Evolutionary conservation across 2,888 invertebrate genomes (phyloP).

Genomic region (Mamestra brassicae): DNA sequence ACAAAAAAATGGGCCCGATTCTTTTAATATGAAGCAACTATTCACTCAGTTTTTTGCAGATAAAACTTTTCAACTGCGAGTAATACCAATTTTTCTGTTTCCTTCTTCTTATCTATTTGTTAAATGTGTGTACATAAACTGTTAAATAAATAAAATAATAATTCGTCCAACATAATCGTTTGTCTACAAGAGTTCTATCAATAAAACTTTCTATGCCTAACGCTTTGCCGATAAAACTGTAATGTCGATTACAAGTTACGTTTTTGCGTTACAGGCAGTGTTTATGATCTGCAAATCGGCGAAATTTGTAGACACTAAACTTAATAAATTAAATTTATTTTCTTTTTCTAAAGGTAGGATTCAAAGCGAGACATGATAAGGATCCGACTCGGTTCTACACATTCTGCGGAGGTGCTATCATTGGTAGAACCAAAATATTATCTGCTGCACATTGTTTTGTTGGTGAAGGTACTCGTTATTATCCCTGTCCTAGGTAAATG

Average conservation of each 20-base stretch:
- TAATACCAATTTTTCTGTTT: not conserved
- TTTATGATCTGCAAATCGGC: not conserved
- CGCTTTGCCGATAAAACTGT: not conserved
- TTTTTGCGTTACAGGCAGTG: not conserved
- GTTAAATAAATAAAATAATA: no score
- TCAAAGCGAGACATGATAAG: not conserved
- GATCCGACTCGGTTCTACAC: slow-evolving; percentile 24
- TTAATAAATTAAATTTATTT: slow-evolving; percentile 1
- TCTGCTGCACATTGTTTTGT: slow-evolving; percentile 57
- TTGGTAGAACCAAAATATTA: slow-evolving; percentile 39
- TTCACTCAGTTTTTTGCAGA: no score
- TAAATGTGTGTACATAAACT: no score
- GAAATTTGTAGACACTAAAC: not conserved
- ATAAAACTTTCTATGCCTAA: not conserved
- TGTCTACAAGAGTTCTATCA: not conserved
- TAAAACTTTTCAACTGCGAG: not conserved
- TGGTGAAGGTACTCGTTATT: not conserved
- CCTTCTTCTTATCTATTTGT: no score
- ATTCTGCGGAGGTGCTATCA: slow-evolving; percentile 50
- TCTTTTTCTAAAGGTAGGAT: slow-evolving; percentile 42
- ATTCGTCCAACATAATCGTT: no score
- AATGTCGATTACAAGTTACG: not conserved
- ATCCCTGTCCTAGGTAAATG: slow-evolving; percentile 18
- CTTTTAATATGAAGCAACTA: no score
- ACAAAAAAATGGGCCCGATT: no score